Conservation (phyloP, 1,140 invertebrate species). For the Trichomalopsis sarcophagae region DNA sequence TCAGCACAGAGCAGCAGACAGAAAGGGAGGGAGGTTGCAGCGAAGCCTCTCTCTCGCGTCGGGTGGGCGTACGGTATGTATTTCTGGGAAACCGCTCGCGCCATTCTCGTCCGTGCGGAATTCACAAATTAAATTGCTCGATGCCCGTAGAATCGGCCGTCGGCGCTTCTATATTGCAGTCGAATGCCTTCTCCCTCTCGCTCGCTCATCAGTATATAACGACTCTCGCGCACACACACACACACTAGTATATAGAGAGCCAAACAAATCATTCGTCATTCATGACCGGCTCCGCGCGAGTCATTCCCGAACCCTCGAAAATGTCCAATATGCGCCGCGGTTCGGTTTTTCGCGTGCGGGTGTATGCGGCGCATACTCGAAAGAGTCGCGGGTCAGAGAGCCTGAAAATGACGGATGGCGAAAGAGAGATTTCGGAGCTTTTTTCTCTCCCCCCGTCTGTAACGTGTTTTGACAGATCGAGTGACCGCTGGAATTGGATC, state of each 20-base stretch:
- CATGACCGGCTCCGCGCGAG: not conserved
- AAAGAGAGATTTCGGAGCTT: not conserved
- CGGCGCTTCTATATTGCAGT: not conserved
- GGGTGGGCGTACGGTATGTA: slow-evolving; percentile 50
- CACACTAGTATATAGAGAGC: not conserved
- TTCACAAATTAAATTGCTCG: slow-evolving; percentile 71
- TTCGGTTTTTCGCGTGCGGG: not conserved
- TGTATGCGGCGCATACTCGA: not conserved
- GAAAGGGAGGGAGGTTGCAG: not conserved
- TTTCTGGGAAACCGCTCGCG: slow-evolving; percentile 61
- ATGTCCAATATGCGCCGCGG: slow-evolving; percentile 34
- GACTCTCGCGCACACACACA: not conserved
- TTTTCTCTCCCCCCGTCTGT: not conserved
- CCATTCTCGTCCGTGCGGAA: slow-evolving; percentile 62
- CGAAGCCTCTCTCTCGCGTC: not conserved
- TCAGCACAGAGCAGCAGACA: not conserved
- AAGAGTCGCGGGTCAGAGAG: not conserved
- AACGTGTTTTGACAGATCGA: not conserved
- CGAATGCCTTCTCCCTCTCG: slow-evolving; percentile 5
- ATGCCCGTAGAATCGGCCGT: slow-evolving; percentile 62
- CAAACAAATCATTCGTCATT: slow-evolving; percentile 50
- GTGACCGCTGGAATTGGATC: not conserved
- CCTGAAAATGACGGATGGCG: not conserved
- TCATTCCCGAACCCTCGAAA: slow-evolving; percentile 40
- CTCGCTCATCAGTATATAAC: not conserved